Evolutionary conservation across 2,888 invertebrate species (phyloP).

Genomic region (Suillia variegata): DNA sequence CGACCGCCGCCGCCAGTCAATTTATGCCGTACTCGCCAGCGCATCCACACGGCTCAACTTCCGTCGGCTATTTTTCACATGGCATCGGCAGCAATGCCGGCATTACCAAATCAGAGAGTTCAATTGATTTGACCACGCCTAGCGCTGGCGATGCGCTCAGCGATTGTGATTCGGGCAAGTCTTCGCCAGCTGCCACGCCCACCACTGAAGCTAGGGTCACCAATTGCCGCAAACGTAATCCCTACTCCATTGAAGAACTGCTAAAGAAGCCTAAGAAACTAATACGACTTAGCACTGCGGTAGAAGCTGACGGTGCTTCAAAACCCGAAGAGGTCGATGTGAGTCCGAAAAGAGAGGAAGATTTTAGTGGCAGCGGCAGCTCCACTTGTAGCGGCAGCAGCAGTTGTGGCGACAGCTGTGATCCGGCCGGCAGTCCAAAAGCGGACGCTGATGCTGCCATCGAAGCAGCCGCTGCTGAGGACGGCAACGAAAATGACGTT

Average conservation of each 20-base stretch:
- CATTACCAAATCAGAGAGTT: conserved; percentile 57
- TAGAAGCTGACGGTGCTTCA: conserved; percentile 15
- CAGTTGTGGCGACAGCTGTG: conserved; percentile 32
- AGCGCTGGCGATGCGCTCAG: conserved; percentile 52
- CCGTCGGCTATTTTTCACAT: conserved; percentile 10
- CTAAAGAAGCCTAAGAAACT: conserved; percentile 78
- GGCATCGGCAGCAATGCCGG: conserved; percentile 32
- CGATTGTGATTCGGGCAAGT: conserved; percentile 61
- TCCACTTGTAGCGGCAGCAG: conserved; percentile 29
- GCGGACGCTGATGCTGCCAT: conserved; percentile 5
- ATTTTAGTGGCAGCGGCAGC: conserved; percentile 25
- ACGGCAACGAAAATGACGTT: conserved; percentile 52
- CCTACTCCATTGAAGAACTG: conserved; percentile 86
- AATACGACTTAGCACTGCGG: conserved; percentile 33
- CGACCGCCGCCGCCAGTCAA: conserved; percentile 45
- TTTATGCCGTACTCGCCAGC: conserved; percentile 24
- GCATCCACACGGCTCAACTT: conserved; percentile 23
- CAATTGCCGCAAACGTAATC: conserved; percentile 68
- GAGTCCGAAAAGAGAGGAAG: conserved; percentile 26
- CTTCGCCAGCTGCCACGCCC: conserved; percentile 52
- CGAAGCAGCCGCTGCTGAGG: conserved; percentile 40
- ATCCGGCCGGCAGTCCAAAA: conserved; percentile 22
- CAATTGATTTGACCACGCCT: conserved; percentile 56
- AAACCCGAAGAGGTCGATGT: conserved; percentile 7
- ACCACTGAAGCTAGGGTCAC: conserved; percentile 34